Evolutionary conservation across 2,113 vertebrate species (phyloP).

Genomic region (Pipra filicauda): DNA sequence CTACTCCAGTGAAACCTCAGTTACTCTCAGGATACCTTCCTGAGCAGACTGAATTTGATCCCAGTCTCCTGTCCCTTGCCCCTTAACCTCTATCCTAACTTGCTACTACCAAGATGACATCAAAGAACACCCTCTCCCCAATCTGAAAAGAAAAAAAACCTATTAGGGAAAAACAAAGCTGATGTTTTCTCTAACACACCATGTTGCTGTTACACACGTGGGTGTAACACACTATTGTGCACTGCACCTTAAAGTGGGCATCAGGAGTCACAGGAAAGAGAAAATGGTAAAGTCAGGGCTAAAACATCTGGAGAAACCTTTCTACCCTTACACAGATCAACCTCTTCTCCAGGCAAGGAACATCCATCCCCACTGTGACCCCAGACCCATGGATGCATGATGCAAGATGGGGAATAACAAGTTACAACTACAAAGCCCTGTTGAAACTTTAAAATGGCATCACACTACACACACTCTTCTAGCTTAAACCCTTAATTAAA

Average conservation of each 20-base stretch:
- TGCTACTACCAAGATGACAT: background rate
- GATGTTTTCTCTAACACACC: background rate
- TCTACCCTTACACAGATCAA: background rate
- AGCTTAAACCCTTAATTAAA: slow-evolving; percentile 51
- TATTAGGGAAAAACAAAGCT: background rate
- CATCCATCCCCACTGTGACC: background rate
- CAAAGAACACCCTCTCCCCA: background rate
- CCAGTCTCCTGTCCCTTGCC: background rate
- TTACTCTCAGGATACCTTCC: accelerated
- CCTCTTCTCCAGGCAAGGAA: background rate
- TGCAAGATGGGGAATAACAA: background rate
- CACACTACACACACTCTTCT: background rate
- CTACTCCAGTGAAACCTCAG: background rate
- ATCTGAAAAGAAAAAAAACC: background rate
- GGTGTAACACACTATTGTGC: accelerated
- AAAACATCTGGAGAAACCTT: background rate
- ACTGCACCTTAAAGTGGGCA: background rate
- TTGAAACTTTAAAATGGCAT: slow-evolving; percentile 46
- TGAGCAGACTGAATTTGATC: background rate
- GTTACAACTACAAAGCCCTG: background rate
- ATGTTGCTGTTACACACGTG: background rate
- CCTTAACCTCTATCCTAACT: background rate
- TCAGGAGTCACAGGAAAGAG: background rate
- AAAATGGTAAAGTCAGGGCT: background rate
- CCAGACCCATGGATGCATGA: background rate